phyloP scores from a whole-genome alignment of 2,888 invertebrate genomes.

The Heteromyza rotundicornis region DNA sequence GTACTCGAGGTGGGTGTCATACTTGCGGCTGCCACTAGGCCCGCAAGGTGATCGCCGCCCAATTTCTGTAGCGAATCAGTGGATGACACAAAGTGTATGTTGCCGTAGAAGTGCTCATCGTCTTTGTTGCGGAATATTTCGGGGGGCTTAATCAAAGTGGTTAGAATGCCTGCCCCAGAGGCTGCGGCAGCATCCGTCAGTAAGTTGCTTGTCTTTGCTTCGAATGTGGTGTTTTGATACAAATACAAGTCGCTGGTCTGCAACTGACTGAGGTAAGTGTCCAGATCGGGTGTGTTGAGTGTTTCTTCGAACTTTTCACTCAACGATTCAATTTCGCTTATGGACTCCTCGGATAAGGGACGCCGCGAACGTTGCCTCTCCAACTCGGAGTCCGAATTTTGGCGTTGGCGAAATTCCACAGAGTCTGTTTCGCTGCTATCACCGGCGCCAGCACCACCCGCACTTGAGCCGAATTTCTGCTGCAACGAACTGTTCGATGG shows the following conservation, averaged over 20 bases:
- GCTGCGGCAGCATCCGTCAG: constrained; percentile 42
- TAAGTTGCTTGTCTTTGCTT: constrained; percentile 31
- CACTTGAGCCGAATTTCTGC: constrained; percentile 35
- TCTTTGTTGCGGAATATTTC: constrained; percentile 59
- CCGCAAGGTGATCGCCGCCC: constrained; percentile 31
- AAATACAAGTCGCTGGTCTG: constrained; percentile 64
- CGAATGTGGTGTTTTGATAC: constrained; percentile 45
- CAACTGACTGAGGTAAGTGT: constrained; percentile 72
- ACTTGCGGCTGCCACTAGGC: constrained; percentile 36
- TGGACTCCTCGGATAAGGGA: constrained; percentile 77
- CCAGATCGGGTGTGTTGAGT: constrained; percentile 69
- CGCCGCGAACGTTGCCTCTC: constrained; percentile 72
- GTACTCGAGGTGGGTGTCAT: constrained; percentile 41
- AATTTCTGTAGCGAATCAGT: constrained; percentile 58
- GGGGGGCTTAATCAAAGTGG: constrained; percentile 60
- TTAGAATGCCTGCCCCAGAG: constrained; percentile 44
- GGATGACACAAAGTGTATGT: constrained; percentile 60
- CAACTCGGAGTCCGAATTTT: constrained; percentile 64
- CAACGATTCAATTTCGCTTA: constrained; percentile 71
- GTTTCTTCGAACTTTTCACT: constrained; percentile 66
- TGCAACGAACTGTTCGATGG: constrained; percentile 56
- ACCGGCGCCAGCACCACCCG: constrained; percentile 37
- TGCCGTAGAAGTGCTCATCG: constrained; percentile 60
- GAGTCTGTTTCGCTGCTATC: constrained; percentile 62
- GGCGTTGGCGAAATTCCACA: constrained; percentile 65